Conservation (phyloP, 1,140 invertebrate genomes). For the Melipona quadrifasciata region DNA sequence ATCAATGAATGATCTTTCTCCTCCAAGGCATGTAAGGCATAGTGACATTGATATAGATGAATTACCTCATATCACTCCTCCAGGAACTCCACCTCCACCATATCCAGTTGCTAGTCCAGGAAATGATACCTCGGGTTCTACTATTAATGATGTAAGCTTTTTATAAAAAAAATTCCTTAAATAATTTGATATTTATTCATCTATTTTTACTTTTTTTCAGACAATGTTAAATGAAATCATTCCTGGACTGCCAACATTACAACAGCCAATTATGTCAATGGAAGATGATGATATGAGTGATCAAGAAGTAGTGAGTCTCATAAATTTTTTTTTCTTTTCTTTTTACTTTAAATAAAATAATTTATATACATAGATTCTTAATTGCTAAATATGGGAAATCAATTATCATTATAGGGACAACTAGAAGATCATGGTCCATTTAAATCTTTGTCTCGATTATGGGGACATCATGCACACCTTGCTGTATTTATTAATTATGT, state of each 20-base stretch:
- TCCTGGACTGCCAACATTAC: conserved; percentile 79
- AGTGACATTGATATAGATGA: conserved; percentile 70
- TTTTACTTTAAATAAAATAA: conserved; percentile 5
- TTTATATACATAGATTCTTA: conserved; percentile 35
- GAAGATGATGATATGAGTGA: conserved; percentile 96
- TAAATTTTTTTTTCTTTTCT: conserved; percentile 30
- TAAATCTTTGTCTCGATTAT: conserved; percentile 87
- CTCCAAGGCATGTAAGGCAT: conserved; percentile 74
- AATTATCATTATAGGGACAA: conserved; percentile 80
- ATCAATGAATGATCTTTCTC: conserved; percentile 84
- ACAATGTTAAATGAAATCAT: conserved; percentile 68
- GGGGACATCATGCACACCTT: conserved; percentile 90
- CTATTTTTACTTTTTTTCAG: conserved; percentile 28
- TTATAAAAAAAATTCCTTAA: neutral
- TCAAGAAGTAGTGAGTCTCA: conserved; percentile 86
- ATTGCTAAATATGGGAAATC: conserved; percentile 39
- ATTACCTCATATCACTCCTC: conserved; percentile 85
- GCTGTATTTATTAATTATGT: conserved; percentile 95
- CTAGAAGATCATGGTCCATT: conserved; percentile 91
- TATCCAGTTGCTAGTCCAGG: conserved; percentile 83
- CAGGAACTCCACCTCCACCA: conserved; percentile 93
- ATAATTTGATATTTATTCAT: neutral
- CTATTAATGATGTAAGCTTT: conserved; percentile 75
- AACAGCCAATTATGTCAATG: conserved; percentile 94
- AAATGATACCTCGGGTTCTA: conserved; percentile 73